Base-by-base conservation (phyloP, 2,797 vertebrate species). In the Ceryle rudis region DNA sequence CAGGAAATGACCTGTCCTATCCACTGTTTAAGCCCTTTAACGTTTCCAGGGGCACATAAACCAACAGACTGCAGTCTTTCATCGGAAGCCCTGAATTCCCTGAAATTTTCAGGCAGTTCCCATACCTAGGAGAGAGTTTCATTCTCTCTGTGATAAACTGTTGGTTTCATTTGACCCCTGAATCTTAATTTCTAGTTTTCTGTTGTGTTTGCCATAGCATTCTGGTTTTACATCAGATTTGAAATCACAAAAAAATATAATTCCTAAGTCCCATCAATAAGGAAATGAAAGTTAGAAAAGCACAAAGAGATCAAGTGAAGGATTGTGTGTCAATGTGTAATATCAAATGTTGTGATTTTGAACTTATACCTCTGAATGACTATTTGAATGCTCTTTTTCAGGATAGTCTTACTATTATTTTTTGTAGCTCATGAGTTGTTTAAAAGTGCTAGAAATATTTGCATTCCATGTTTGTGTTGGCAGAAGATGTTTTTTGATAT, bases 371-470 rank as follows among this genome's bases (percentile, higher is more conserved):
- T 87, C 60, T 49, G 11, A 35, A 20, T 22, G 17, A 29, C 14
- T 80, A 23, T 37, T 74, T 66, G 31, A 88, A 31, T 58, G 5
- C 28, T 75, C 18, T 49, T 75, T 81, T 84, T 25, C 52, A 35
- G 14, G 9, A 29, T 44, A 39, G 14, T 57, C 25, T 86, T 65
- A 39, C 15, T 80, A 19, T 31, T 49, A 15, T 54, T 16, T 54
- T 61, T 91, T 14, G 9, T 65, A 61, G 44, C 14, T 67, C 7
- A 7, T 1, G 3, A 87, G 28, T 70, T 71, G 10, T 57, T 86
- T 66, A 37, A 81, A 73, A 72, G 11, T n/a, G 28, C 12, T 35
- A 52, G 60, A 86, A 86, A 87, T 82, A 62, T 52, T 92, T 92
- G n/a, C 23, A 69, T 0, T 1, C 12, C 37, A 11, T 70, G 12